A percentile compares a stretch with the other conserved stretches of the same genome.
Conservation (phyloP, 2,797 vertebrate species). For the Luscinia luscinia region DNA sequence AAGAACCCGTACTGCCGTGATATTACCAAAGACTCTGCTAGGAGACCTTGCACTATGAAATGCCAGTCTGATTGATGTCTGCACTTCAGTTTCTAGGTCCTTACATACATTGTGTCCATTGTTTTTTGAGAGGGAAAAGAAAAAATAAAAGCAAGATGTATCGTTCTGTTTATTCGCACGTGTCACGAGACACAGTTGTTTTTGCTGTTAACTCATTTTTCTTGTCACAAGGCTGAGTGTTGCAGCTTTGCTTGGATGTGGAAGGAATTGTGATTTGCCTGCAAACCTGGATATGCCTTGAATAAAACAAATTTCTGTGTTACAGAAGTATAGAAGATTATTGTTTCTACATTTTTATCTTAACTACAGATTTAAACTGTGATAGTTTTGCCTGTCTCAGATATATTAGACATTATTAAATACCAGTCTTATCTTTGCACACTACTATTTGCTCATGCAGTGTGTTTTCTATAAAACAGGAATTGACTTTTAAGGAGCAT, state of each 20-base stretch:
- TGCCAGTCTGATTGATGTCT: constrained; percentile 10
- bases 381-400: neutral
- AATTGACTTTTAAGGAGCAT: neutral
- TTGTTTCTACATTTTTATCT: neutral
- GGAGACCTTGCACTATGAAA: neutral
- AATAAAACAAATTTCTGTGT: neutral
- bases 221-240: neutral
- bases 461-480: neutral
- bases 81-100: neutral
- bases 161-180: neutral
- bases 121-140: neutral
- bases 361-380: neutral
- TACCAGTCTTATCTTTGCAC: neutral
- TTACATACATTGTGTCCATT: neutral
- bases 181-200: neutral
- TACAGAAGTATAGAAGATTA: neutral
- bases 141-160: neutral
- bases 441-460: neutral
- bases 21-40: neutral
- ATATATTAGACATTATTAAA: neutral
- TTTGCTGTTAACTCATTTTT: constrained; percentile 53
- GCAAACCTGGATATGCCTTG: neutral
- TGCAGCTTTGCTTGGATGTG: neutral
- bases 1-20: neutral
- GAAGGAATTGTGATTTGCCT: neutral